phyloP scores from a whole-genome alignment of 30 jellyfish, hydroid and myxozoan species.

The Calvadosia cruxmelitensis region DNA sequence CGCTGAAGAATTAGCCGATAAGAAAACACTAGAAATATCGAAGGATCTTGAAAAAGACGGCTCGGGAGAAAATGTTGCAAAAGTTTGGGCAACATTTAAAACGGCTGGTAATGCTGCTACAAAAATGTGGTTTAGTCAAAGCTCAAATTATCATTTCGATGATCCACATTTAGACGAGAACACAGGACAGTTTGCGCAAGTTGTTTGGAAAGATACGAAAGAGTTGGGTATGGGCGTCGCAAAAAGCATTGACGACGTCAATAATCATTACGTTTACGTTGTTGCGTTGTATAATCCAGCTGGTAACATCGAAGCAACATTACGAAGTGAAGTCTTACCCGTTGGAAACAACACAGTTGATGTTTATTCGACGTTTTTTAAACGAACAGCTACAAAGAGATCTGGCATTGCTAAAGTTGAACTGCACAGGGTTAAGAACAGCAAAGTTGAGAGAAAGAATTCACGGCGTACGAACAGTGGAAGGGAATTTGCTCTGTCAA shows the following conservation, averaged over 20 bases:
- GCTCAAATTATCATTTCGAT: conserved; percentile 63
- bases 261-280: conserved; percentile 81
- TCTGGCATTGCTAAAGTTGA: not conserved
- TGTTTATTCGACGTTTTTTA: conserved; percentile 85
- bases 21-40: conserved; percentile 71
- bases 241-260: conserved; percentile 91
- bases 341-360: conserved; percentile 84
- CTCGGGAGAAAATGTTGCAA: conserved; percentile 94
- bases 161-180: conserved; percentile 95
- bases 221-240: conserved; percentile 99
- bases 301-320: conserved; percentile 83
- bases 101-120: conserved; percentile 95
- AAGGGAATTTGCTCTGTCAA: no score
- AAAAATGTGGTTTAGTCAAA: conserved; percentile 88
- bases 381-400: conserved; percentile 25
- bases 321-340: conserved; percentile 71
- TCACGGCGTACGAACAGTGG: no score
- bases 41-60: conserved; percentile 86
- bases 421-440: not conserved
- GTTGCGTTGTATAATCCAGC: conserved; percentile 95
- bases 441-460: no score
- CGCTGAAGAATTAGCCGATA: conserved; percentile 92
- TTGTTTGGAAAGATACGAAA: conserved; percentile 86
- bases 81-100: conserved; percentile 96
- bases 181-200: conserved; percentile 97